Conservation (phyloP, 2,888 invertebrate species). For the Acrobasis consociella region DNA sequence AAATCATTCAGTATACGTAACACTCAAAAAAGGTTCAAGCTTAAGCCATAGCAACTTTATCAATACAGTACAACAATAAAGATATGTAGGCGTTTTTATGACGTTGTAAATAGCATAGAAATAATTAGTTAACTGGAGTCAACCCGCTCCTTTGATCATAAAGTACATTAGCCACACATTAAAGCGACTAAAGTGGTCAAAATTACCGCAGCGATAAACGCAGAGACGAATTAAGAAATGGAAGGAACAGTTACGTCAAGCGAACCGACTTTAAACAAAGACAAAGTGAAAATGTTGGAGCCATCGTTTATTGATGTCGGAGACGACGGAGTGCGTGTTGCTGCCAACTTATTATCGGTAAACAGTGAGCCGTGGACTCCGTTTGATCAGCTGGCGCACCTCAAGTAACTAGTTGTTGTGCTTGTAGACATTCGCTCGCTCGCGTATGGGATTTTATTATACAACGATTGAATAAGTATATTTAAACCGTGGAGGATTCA, state of each 20-base stretch:
- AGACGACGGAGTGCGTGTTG: slow-evolving; percentile 4
- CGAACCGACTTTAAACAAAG: slow-evolving; percentile 16
- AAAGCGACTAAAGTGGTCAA: slow-evolving; percentile 7
- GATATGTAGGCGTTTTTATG: not conserved
- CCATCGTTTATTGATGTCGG: slow-evolving; percentile 12
- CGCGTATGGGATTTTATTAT: not conserved
- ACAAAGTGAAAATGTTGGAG: slow-evolving; percentile 6
- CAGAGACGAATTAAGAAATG: slow-evolving; percentile 15
- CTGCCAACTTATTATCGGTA: slow-evolving; percentile 6
- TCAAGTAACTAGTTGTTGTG: not conserved
- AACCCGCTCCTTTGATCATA: slow-evolving; percentile 7
- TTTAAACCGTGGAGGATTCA: not conserved
- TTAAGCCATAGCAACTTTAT: too few species aligned
- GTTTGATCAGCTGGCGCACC: slow-evolving; percentile 11
- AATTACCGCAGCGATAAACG: slow-evolving; percentile 16
- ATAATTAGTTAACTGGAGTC: not conserved
- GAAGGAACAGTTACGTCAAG: slow-evolving; percentile 16
- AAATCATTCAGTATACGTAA: too few species aligned
- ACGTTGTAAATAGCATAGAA: not conserved
- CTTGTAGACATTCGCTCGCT: not conserved
- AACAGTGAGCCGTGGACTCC: not conserved
- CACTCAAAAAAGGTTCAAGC: too few species aligned
- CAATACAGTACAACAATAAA: too few species aligned
- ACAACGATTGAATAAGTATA: not conserved
- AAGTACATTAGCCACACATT: slow-evolving; percentile 12